Evolutionary conservation across 2,797 vertebrate genomes (phyloP), one percentile per base, ranked within the genome.

Genomic region (Smutsia gigantea): DNA sequence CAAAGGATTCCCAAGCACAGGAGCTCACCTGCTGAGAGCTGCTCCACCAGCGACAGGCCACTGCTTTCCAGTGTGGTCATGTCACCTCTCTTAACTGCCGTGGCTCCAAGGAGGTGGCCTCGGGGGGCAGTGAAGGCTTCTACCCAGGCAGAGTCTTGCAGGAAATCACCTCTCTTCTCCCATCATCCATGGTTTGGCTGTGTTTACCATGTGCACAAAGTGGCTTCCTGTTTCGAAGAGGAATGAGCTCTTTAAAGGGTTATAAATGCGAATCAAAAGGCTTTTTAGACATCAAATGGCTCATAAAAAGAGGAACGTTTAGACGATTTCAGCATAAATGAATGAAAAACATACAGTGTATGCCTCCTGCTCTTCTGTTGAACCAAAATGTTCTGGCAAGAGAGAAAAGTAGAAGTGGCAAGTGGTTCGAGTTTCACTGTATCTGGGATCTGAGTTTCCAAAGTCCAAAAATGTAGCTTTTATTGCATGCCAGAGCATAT

Each of bases 141-240:
- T 1, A 63, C 77, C 3, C 0, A 1, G 10, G 19, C 66, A 55
- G 15, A 75, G 34, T 77, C 78, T 69, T 4, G 0, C 18, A 39
- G 78, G 37, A 39, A 77, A n/a, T 21, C 0, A 0, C 46, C 53
- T 57, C 66, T 59, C n/a, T 74, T 17, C 34, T 18, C 66, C 69
- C 92, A 23, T 77, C 90, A 85, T 91, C 92, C 87, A 81, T 8
- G 51, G n/a, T 74, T 72, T 61, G 86, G 46, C 93, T 90, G 75
- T 72, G 85, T 97, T 90, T 94, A 96, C 61, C 69, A 57, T 46
- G 79, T 57, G 95, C 93, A 42, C 93, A 69, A 95, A 96, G 95
- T 93, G 66, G 91, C 96, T 98, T 97, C 97, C 97, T 97, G 97
- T 95, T 96, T 96, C 63, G 27, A 96, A 97, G 96, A 97, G 96